Conservation (phyloP, 2,797 vertebrate genomes). For the Macrochelys suwanniensis region DNA sequence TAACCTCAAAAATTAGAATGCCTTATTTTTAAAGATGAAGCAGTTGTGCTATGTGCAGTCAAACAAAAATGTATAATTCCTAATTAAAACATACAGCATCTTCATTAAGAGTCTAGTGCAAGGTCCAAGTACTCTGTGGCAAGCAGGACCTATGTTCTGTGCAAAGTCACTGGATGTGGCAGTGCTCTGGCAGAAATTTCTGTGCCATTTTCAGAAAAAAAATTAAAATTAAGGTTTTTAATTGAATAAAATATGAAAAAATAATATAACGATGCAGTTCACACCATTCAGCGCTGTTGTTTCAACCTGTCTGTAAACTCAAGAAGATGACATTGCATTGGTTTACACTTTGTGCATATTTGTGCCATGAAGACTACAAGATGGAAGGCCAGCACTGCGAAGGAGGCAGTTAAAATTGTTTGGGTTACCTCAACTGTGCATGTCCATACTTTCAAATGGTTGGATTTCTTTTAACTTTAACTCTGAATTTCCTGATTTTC, state of each 20-base stretch:
- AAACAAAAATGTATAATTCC: neutral
- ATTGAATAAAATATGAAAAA: neutral
- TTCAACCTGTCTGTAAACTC: neutral
- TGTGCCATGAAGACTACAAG: neutral
- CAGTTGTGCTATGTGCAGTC: neutral
- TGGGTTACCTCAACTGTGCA: neutral
- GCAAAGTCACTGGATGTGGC: neutral
- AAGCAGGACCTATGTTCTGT: neutral
- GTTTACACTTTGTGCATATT: neutral
- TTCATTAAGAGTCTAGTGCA: neutral
- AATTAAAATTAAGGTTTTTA: neutral
- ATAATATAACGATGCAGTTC: neutral
- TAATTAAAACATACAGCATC: neutral
- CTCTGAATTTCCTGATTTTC: neutral
- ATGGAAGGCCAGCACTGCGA: neutral
- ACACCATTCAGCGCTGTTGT: neutral
- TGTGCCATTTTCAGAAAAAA: neutral
- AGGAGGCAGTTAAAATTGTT: neutral
- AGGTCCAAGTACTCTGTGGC: accelerated
- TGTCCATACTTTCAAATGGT: neutral
- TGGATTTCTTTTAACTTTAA: neutral
- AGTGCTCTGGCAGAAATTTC: neutral
- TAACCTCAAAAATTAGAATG: neutral
- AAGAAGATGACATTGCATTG: neutral
- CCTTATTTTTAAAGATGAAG: neutral